Evolutionary conservation across 2,888 invertebrate genomes (phyloP).

Genomic region (Piscicola geometra): DNA sequence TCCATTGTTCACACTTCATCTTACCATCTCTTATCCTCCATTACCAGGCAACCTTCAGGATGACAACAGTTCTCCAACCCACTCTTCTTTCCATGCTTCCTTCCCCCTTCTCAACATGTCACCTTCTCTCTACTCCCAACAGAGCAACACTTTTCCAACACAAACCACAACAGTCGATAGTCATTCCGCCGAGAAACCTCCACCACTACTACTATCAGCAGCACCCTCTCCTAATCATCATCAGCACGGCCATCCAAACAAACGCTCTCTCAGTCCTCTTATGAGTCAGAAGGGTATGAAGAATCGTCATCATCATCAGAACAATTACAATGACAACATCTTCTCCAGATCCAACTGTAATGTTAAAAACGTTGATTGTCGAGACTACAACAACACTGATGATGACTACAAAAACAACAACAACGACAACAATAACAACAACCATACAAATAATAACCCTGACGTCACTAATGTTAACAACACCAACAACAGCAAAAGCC

Average conservation of each 20-base stretch:
- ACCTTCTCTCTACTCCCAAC: not conserved
- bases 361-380: slow-evolving; percentile 7
- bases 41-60: not conserved
- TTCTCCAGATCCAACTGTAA: not conserved
- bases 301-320: not conserved
- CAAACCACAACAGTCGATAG: not conserved
- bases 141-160: not conserved
- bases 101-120: not conserved
- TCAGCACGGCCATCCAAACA: not conserved
- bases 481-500: not conserved
- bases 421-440: not conserved
- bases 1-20: not conserved
- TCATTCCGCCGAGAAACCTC: not conserved
- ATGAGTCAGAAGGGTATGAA: too few relatives aligned
- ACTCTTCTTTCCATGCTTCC: not conserved
- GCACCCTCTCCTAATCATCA: not conserved
- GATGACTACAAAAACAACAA: not conserved
- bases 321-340: not conserved
- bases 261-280: not conserved
- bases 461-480: too few relatives aligned
- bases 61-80: not conserved
- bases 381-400: not conserved
- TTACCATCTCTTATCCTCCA: not conserved
- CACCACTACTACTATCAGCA: not conserved
- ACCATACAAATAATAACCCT: not conserved